Evolutionary conservation across 1,140 invertebrate genomes (phyloP), one percentile per base, ranked within the genome.

Genomic region (Drosophila miranda): DNA sequence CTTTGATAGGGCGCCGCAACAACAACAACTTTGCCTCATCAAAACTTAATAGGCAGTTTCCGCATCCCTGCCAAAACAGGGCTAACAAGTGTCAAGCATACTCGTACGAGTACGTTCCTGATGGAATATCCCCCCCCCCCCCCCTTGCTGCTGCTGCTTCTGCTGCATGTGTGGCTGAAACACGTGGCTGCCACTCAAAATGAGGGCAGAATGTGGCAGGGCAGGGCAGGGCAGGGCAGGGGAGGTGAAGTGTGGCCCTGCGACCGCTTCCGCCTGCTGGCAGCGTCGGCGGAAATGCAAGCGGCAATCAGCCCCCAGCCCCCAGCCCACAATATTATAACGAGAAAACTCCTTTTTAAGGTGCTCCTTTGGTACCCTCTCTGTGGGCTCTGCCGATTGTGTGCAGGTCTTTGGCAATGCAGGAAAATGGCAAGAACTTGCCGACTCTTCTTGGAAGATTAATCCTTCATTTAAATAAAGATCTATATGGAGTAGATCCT

Each of bases 21-120:
- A 19, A 16, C 16, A 16, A 19, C 73, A 75, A 76, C 72, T 66
- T 62, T 63, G 61, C 49, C 66, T 79, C 76, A 82, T 82, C 80
- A 83, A 83, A 83, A 84, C 79, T 84, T 83, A 82, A 82, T 78
- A 75, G 74, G 64, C 78, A 74, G 74, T 81, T 81, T 82, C 78
- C 78, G 74, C 78, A 63, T 69, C 66, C 66, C 63, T 69, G 57
- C 19, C 63, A 48, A 64, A 75, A 56, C 60, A 62, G 49, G 75
- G 75, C 67, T 75, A 83, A 81, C 75, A 82, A 81, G 79, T 81
- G 78, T 74, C 78, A 64, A 43, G 63, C 75, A 70, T 71, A 58
- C 54, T 56, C 58, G 38, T 51, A 60, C 41, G 70, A 55, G 38
- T 51, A 60, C 41, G 70, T 46, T 58, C 56, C 43, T 43, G 9